Conservation (phyloP, 1,140 invertebrate species). For the Leptoteleia sp. region DNA sequence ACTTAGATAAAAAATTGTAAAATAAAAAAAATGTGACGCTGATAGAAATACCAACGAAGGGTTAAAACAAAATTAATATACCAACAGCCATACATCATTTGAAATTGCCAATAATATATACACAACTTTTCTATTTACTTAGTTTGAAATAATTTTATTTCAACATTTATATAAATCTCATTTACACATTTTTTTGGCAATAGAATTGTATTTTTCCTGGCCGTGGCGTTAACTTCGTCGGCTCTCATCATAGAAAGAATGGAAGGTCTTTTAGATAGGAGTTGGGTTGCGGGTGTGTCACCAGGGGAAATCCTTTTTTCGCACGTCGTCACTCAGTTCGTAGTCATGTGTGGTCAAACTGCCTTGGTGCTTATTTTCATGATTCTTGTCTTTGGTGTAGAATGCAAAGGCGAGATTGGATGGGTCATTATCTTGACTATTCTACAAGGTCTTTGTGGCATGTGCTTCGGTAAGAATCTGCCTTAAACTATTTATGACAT, state of each 20-base stretch:
- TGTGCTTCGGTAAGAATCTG: slow-evolving; percentile 89
- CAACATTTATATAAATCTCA: too few species aligned
- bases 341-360: slow-evolving; percentile 96
- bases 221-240: slow-evolving; percentile 95
- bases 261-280: slow-evolving; percentile 93
- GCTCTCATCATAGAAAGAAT: slow-evolving; percentile 94
- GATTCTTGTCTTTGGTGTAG: slow-evolving; percentile 93
- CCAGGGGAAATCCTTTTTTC: slow-evolving; percentile 94
- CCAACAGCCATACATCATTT: too few species aligned
- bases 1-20: too few species aligned
- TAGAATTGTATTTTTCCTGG: slow-evolving; percentile 97
- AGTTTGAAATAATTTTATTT: too few species aligned
- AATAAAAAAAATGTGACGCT: too few species aligned
- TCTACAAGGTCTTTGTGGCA: slow-evolving; percentile 93
- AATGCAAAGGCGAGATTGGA: slow-evolving; percentile 91
- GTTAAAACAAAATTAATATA: too few species aligned
- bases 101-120: too few species aligned
- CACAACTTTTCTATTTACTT: too few species aligned
- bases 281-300: slow-evolving; percentile 93
- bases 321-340: slow-evolving; percentile 95
- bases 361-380: slow-evolving; percentile 93
- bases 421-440: slow-evolving; percentile 93
- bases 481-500: too few species aligned
- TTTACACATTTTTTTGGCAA: too few species aligned
- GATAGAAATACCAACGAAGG: too few species aligned